Evolutionary conservation across 2,797 vertebrate genomes (phyloP).

Genomic region (Sebastes ruberrimus): DNA sequence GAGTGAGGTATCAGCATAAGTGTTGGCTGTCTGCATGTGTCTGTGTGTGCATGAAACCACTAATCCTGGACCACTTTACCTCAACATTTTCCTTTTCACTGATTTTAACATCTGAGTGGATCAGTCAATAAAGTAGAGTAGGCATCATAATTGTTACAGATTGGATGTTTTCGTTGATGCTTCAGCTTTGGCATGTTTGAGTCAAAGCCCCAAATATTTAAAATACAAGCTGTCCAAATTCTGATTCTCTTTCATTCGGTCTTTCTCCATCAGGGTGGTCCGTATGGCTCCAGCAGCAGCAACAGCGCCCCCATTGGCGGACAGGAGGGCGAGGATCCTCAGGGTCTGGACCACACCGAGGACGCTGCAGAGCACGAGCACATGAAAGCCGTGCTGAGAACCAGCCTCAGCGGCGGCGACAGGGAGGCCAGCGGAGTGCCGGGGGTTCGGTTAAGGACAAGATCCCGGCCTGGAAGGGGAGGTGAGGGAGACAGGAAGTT

Average conservation of each 20-base stretch:
- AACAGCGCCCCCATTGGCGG: constrained; percentile 70
- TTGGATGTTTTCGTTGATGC: background rate
- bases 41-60: constrained; percentile 47
- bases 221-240: background rate
- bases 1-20: constrained; percentile 85
- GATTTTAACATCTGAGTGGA: constrained; percentile 7
- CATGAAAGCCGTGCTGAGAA: constrained; percentile 94
- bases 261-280: constrained; percentile 38
- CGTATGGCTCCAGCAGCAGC: constrained; percentile 42
- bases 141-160: background rate
- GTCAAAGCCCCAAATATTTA: background rate
- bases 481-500: constrained; percentile 71
- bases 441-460: constrained; percentile 86
- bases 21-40: constrained; percentile 33
- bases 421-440: constrained; percentile 69
- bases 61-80: background rate
- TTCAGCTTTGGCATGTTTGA: background rate
- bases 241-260: background rate
- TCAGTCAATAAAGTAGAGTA: background rate
- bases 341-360: constrained; percentile 87
- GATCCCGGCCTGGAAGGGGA: constrained; percentile 84
- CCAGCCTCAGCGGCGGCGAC: constrained; percentile 73
- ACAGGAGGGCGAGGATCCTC: constrained; percentile 81
- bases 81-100: constrained; percentile 1
- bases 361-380: constrained; percentile 90